A percentile compares a stretch with the other conserved stretches of the same genome.
These are phyloP conservation scores for Dascyllus trimaculatus DNA, from an alignment of 2,113 vertebrate species.

Conservation along the genomic window DNA sequence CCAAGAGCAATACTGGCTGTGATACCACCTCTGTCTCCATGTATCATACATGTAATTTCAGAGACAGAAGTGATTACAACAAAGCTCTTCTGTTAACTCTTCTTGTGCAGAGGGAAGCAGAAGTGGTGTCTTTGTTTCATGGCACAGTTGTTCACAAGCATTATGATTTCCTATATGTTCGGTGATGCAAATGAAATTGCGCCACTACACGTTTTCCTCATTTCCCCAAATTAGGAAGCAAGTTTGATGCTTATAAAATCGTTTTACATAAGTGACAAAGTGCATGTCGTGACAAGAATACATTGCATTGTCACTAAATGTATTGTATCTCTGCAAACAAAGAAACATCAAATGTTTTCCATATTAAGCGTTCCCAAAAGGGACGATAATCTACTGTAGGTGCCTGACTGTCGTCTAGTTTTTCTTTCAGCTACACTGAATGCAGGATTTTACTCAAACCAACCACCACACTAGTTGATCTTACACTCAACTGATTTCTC, in stretches of 20 bases:
- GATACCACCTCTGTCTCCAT: background rate
- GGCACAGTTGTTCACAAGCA: slow-evolving; percentile 50
- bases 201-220: slow-evolving; percentile 20
- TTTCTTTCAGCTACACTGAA: no score
- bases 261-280: background rate
- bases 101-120: slow-evolving; percentile 69
- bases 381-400: background rate
- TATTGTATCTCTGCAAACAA: background rate
- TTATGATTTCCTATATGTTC: slow-evolving; percentile 64
- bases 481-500: no score
- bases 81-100: slow-evolving; percentile 60
- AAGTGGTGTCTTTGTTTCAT: slow-evolving; percentile 73
- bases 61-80: slow-evolving; percentile 72
- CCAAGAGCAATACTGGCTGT: background rate
- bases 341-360: no score
- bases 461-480: background rate
- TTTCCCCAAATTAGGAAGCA: slow-evolving; percentile 45
- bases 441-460: background rate
- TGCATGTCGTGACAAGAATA: background rate
- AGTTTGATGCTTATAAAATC: background rate
- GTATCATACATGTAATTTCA: slow-evolving; percentile 45
- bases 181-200: slow-evolving; percentile 72
- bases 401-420: no score
- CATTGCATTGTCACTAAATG: background rate
- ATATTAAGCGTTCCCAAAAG: no score